Conservation (phyloP, 53 echinoderm and acorn worm genomes). For the Zoroaster sp. region DNA sequence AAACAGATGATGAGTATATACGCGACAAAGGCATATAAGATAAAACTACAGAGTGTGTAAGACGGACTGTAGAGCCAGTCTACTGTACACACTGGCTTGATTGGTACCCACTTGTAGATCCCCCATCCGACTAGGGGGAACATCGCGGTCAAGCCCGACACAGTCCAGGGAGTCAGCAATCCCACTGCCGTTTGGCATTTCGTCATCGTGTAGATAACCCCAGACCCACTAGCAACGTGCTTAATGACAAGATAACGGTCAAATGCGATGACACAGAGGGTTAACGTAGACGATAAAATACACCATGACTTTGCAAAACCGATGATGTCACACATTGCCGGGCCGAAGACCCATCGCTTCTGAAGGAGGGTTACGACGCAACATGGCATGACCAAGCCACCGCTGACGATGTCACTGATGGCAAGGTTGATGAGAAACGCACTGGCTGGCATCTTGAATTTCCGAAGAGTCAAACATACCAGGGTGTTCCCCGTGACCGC, state of each 20-base stretch:
- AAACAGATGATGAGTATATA: background rate
- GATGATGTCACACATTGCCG: background rate
- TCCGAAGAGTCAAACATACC: constrained; percentile 23
- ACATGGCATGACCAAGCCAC: constrained; percentile 29
- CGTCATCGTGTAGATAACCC: background rate
- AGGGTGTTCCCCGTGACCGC: constrained; percentile 26
- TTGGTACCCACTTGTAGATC: constrained; percentile 3
- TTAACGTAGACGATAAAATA: background rate
- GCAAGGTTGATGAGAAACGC: constrained; percentile 33
- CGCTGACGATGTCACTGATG: constrained; percentile 12
- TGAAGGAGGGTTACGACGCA: background rate
- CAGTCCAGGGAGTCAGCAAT: constrained; percentile 8
- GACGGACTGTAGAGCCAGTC: constrained; percentile 45
- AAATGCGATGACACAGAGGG: constrained; percentile 39
- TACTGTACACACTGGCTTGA: constrained; percentile 38
- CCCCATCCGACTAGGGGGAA: constrained; percentile 51
- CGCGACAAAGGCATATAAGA: background rate
- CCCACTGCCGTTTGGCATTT: background rate
- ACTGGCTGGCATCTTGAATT: constrained; percentile 22
- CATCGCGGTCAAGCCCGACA: background rate
- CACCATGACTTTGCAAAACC: constrained; percentile 3
- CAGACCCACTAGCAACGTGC: background rate
- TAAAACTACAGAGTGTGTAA: constrained; percentile 38
- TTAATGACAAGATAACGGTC: constrained; percentile 28
- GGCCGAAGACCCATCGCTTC: background rate